Evolutionary conservation across 1,140 invertebrate genomes (phyloP).

Genomic region (Zeugodacus cucurbitae): DNA sequence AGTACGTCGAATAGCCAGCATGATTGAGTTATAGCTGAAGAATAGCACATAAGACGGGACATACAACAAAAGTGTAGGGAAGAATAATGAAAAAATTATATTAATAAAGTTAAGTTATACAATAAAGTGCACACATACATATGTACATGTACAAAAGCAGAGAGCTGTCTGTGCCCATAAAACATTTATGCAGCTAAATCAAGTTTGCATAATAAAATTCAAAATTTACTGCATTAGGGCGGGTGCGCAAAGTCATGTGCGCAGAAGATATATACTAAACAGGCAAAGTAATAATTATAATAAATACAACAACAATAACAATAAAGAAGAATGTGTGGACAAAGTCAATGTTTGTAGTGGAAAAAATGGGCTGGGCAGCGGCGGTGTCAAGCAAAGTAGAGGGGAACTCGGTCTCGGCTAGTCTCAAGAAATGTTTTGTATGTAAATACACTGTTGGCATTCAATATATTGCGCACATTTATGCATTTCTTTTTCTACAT

Average conservation of each 20-base stretch:
- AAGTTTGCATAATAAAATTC: constrained; percentile 36
- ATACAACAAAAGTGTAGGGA: neutral
- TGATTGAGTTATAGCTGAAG: constrained; percentile 12
- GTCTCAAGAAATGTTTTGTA: neutral
- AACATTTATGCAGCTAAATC: constrained; percentile 31
- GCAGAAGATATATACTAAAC: neutral
- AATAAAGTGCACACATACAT: neutral
- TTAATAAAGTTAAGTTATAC: neutral
- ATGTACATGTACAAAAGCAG: neutral
- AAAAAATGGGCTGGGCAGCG: neutral
- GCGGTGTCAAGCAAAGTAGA: neutral
- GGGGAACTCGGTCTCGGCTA: neutral
- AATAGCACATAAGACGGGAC: neutral
- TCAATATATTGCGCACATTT: neutral
- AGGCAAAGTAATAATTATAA: neutral
- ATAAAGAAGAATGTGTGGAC: neutral
- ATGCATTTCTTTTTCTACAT: neutral
- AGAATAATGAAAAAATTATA: constrained; percentile 14
- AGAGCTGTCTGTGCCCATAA: neutral
- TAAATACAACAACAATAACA: neutral
- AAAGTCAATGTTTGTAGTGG: neutral
- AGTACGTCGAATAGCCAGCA: neutral
- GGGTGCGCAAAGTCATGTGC: neutral
- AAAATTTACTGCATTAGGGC: constrained; percentile 34
- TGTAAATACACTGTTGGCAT: neutral